Evolutionary conservation across 35 echinoderm and acorn worm genomes (phyloP), one percentile per base, ranked within the genome.

Genomic region (Apostichopus californicus): DNA sequence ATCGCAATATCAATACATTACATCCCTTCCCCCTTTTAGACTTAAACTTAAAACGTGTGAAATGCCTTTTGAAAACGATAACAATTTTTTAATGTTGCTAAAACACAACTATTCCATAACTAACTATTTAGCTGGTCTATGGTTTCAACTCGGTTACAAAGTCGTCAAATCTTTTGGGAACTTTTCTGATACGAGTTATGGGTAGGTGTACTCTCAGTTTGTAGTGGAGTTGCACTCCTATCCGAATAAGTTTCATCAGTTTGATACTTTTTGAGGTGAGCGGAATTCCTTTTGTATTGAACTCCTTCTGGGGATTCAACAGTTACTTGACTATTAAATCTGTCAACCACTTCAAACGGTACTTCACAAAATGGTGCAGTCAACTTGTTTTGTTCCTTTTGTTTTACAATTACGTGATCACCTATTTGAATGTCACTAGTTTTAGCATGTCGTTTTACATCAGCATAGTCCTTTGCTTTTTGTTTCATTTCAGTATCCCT

Each of bases 221-320:
- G 77, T 79, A 23, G 77, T 79, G 77, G 77, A 25, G 77, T 79
- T 9, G 22, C 9, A 23, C 77, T 25, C 18, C 22, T 11, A 79
- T 79, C 22, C 52, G 77, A 25, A 60, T 60, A 12, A 60, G 11
- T 79, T 6, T 79, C 77, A 4, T 52, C 82, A 5, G 82, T 55
- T 20, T 83, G 11, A 61, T 86, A 86, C 82, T 86, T 86, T 61
- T 61, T 57, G 21, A 86, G 82, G 21, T 56, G 82, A n/a, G 82
- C 82, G 21, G 34, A 55, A 61, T 86, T 86, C 57, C 82, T 86
- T 86, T 86, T 86, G 82, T 86, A 86, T 54, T 86, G 25, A 6
- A 86, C 82, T 9, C 82, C 82, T 55, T 86, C 82, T 57, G 53
- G 26, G 9, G 82, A 86, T 61, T 86, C 46, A 55, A 86, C 56